These are phyloP conservation scores for Xestoiulus laeticollis DNA, from an alignment of 2,888 invertebrate genomes.

Conservation along the genomic window DNA sequence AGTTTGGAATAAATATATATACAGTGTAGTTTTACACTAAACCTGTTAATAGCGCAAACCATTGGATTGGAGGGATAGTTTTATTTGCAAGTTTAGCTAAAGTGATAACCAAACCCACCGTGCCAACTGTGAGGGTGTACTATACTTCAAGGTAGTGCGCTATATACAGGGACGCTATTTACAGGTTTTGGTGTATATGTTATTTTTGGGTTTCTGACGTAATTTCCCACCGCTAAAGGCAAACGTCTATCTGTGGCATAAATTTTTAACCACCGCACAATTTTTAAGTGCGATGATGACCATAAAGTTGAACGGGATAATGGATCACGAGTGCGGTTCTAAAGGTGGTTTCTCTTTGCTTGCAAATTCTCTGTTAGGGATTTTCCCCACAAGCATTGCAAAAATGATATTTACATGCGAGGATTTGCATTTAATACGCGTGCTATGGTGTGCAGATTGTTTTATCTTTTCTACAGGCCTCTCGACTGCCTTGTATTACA, in stretches of 20 bases:
- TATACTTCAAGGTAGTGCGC: too few relatives aligned
- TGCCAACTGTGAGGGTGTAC: too few relatives aligned
- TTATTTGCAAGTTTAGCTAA: too few relatives aligned
- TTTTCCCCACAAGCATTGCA: constrained; percentile 39
- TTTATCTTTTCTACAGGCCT: neutral
- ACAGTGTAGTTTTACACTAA: too few relatives aligned
- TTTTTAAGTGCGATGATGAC: constrained; percentile 23
- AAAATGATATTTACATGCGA: constrained; percentile 40
- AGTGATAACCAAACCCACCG: too few relatives aligned
- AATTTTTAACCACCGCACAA: constrained; percentile 39
- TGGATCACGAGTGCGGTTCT: constrained; percentile 7
- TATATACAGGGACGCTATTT: too few relatives aligned
- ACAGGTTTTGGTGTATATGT: neutral
- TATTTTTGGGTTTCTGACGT: neutral
- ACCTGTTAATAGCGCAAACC: too few relatives aligned
- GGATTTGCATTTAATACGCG: constrained; percentile 35
- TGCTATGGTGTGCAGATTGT: constrained; percentile 27
- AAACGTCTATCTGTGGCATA: constrained; percentile 3
- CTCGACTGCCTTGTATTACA: neutral
- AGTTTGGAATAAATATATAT: too few relatives aligned
- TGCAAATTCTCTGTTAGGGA: constrained; percentile 13
- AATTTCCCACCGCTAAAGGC: neutral
- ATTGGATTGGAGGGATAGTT: too few relatives aligned
- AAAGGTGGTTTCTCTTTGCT: neutral
- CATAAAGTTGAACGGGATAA: constrained; percentile 38